Conservation (phyloP, 2,888 invertebrate species). For the Melipona beecheii region DNA sequence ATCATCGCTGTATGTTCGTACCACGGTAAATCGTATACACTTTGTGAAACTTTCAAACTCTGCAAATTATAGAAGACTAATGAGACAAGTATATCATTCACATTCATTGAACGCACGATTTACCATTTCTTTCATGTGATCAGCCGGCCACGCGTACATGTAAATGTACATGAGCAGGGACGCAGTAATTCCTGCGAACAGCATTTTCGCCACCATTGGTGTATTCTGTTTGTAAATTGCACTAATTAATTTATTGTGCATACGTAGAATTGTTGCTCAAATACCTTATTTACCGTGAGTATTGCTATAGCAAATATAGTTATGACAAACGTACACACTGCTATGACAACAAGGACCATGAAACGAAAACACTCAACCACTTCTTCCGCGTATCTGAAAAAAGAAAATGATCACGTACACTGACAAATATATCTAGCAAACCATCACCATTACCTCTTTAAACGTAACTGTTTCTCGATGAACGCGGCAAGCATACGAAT, state of each 20-base stretch:
- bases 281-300: neutral
- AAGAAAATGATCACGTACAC: too few relatives aligned
- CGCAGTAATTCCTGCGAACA: constrained; percentile 52
- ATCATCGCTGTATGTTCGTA: neutral
- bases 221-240: constrained; percentile 58
- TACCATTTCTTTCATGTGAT: constrained; percentile 72
- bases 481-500: too few relatives aligned
- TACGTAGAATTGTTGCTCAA: neutral
- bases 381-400: neutral
- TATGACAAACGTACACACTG: neutral
- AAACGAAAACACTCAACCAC: too few relatives aligned
- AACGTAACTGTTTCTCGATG: too few relatives aligned
- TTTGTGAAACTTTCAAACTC: neutral
- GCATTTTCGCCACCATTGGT: constrained; percentile 62
- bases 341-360: neutral
- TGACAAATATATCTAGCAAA: too few relatives aligned
- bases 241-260: neutral
- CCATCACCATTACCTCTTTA: too few relatives aligned
- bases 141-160: constrained; percentile 74
- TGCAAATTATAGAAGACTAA: too few relatives aligned
- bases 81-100: too few relatives aligned
- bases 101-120: neutral
- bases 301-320: neutral
- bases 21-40: constrained; percentile 43
- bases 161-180: constrained; percentile 69